phyloP scores from a whole-genome alignment of 2,888 invertebrate species.

The Dendrolimus pini region DNA sequence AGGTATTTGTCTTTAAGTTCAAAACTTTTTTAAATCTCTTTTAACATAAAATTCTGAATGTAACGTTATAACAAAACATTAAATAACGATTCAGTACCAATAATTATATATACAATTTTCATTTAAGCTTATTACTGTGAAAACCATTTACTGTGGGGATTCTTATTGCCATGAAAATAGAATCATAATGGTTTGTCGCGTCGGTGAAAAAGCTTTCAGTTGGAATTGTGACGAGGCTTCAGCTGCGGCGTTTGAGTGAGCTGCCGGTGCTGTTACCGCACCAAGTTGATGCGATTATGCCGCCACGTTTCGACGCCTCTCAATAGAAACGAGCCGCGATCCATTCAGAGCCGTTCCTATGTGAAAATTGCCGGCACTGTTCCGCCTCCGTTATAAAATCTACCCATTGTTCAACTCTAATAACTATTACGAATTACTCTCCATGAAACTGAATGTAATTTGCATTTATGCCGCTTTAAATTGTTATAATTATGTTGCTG shows the following conservation, averaged over 20 bases:
- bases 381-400: slow-evolving; percentile 60
- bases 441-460: slow-evolving; percentile 45
- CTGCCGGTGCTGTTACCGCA: slow-evolving; percentile 21
- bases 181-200: slow-evolving; percentile 70
- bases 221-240: slow-evolving; percentile 30
- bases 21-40: too few relatives aligned
- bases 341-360: slow-evolving; percentile 59
- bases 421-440: slow-evolving; percentile 70
- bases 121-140: slow-evolving; percentile 53
- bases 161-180: slow-evolving; percentile 64
- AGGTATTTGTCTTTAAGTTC: too few relatives aligned
- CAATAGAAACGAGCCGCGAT: slow-evolving; percentile 64
- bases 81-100: background rate
- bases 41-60: too few relatives aligned
- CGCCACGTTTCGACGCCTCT: slow-evolving; percentile 79
- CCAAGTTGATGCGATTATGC: slow-evolving; percentile 80
- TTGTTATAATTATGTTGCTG: background rate
- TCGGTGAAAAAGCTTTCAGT: slow-evolving; percentile 52
- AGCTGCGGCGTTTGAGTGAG: slow-evolving; percentile 14
- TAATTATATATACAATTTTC: slow-evolving; percentile 21
- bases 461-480: slow-evolving; percentile 5
- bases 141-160: slow-evolving; percentile 35
- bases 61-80: background rate
- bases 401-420: slow-evolving; percentile 64
- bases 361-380: slow-evolving; percentile 71